These are phyloP conservation scores for Epistrophe eligans DNA, from an alignment of 2,888 invertebrate genomes.

Conservation along the genomic window DNA sequence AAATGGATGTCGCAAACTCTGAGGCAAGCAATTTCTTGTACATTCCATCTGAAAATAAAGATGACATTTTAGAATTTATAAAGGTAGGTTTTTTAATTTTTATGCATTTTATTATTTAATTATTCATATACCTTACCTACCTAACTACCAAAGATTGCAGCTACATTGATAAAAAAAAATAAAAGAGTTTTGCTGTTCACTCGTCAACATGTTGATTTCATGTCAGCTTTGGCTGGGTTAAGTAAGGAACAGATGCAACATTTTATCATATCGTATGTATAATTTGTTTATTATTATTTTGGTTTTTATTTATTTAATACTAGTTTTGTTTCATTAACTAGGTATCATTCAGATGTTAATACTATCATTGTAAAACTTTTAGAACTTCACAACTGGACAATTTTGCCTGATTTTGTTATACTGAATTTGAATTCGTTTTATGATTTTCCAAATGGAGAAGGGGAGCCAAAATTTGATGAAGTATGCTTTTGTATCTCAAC, in stretches of 20 bases:
- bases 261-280: constrained; percentile 56
- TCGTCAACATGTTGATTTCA: constrained; percentile 57
- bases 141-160: constrained; percentile 47
- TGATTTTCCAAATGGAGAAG: neutral
- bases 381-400: constrained; percentile 71
- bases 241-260: constrained; percentile 57
- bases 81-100: constrained; percentile 36
- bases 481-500: constrained; percentile 68
- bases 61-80: constrained; percentile 51
- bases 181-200: constrained; percentile 57
- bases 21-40: constrained; percentile 53
- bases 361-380: constrained; percentile 58
- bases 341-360: constrained; percentile 63
- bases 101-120: neutral
- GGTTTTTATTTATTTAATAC: neutral
- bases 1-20: constrained; percentile 46
- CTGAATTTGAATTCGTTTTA: constrained; percentile 62
- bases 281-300: neutral
- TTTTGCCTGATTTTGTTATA: constrained; percentile 63
- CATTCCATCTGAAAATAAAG: constrained; percentile 29
- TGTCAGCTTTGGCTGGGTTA: constrained; percentile 36
- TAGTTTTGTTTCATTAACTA: neutral
- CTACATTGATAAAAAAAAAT: constrained; percentile 25
- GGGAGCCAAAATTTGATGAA: constrained; percentile 10
- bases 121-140: neutral